Evolutionary conservation across 2,797 vertebrate genomes (phyloP).

Genomic region (Pangasius mekongensis): DNA sequence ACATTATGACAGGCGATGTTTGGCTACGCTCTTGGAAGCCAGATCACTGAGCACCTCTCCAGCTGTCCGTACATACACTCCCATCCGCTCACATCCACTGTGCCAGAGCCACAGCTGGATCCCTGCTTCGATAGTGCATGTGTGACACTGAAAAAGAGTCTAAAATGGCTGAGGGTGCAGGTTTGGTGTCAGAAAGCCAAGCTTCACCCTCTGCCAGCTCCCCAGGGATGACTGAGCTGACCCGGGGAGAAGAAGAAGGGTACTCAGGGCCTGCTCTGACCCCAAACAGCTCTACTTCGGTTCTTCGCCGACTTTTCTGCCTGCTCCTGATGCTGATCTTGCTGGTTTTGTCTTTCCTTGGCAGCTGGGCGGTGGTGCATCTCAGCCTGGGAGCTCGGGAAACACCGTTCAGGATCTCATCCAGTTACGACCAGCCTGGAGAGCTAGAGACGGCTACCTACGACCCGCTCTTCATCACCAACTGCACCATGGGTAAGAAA

Average conservation of each 20-base stretch:
- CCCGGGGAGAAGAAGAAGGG: conserved; percentile 61
- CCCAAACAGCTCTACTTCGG: conserved; percentile 48
- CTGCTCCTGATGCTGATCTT: conserved; percentile 73
- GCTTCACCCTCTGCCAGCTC: conserved; percentile 55
- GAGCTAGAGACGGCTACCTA: conserved; percentile 72
- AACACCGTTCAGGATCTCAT: conserved; percentile 74
- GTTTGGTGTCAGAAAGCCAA: conserved; percentile 60
- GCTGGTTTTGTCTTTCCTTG: conserved; percentile 80
- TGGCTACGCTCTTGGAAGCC: conserved; percentile 47
- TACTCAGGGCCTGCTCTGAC: conserved; percentile 61
- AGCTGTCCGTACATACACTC: not conserved
- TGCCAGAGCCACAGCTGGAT: conserved; percentile 9
- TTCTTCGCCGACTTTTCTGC: conserved; percentile 67
- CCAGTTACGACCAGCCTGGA: conserved; percentile 71
- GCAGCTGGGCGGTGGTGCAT: conserved; percentile 82
- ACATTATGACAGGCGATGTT: conserved; percentile 66
- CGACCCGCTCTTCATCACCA: conserved; percentile 77
- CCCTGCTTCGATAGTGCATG: conserved; percentile 26
- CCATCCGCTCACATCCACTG: not conserved
- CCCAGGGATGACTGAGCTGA: conserved; percentile 44
- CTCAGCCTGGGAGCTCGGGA: conserved; percentile 71
- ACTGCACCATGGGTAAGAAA: conserved; percentile 81
- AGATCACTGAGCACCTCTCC: conserved; percentile 36
- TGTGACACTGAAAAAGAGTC: conserved; percentile 50
- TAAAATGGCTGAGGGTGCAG: conserved; percentile 54